Evolutionary conservation across 2,113 vertebrate genomes (phyloP).

Genomic region (Lonchura striata): DNA sequence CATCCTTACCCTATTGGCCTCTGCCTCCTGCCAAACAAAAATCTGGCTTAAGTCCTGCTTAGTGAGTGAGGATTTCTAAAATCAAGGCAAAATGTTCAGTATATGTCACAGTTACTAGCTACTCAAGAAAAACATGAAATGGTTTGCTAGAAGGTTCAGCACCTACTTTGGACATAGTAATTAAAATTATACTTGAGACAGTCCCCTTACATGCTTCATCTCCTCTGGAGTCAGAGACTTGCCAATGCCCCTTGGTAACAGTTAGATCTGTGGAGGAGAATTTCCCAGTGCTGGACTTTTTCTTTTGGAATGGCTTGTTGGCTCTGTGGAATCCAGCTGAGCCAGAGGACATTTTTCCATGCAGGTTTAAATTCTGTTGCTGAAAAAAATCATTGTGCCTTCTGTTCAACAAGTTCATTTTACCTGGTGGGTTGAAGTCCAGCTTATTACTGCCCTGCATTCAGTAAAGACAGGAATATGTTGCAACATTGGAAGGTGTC

Average conservation of each 20-base stretch:
- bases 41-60: background rate
- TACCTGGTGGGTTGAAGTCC: background rate
- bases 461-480: background rate
- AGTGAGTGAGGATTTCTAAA: background rate
- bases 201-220: background rate
- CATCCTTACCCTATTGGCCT: background rate
- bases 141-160: background rate
- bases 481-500: background rate
- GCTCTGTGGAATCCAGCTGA: background rate
- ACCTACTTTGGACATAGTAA: background rate
- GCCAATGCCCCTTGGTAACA: background rate
- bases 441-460: fast-evolving
- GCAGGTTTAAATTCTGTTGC: background rate
- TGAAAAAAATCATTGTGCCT: background rate
- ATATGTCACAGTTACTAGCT: background rate
- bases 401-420: background rate
- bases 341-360: background rate
- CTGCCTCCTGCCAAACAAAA: background rate
- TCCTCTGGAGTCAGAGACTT: background rate
- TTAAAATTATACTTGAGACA: background rate
- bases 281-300: background rate
- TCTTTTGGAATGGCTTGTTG: background rate
- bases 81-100: background rate
- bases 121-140: background rate
- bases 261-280: background rate